A percentile compares a stretch with the other conserved stretches of the same genome.
phyloP scores from a whole-genome alignment of 1,140 invertebrate species.

The Maniola jurtina region DNA sequence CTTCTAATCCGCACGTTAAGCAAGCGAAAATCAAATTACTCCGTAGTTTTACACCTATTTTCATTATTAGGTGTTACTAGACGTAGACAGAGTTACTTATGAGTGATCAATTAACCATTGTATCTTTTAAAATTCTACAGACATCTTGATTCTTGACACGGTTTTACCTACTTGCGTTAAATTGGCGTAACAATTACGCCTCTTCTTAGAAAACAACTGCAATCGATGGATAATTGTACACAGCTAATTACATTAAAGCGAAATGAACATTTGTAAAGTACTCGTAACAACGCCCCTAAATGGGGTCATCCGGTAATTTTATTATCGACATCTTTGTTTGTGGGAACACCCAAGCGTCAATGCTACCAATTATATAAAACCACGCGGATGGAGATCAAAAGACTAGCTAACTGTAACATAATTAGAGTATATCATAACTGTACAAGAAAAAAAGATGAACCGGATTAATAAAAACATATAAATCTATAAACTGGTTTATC shows the following conservation, averaged over 20 bases:
- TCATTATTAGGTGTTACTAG: too few species aligned
- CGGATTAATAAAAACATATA: too few species aligned
- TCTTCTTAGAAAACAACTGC: neutral
- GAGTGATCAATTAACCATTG: neutral
- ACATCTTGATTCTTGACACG: neutral
- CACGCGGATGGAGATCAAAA: neutral
- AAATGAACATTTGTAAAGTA: neutral
- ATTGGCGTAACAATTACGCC: neutral
- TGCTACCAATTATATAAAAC: neutral
- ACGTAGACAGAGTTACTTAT: too few species aligned
- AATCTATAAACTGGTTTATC: too few species aligned
- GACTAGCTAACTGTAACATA: neutral
- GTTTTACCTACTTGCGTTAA: neutral
- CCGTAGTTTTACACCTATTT: too few species aligned
- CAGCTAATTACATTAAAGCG: neutral
- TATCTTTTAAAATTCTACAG: neutral
- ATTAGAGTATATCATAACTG: too few species aligned
- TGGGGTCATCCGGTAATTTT: conserved; percentile 15
- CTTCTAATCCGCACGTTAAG: too few species aligned
- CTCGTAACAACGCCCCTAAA: neutral
- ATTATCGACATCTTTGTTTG: neutral
- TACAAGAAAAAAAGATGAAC: too few species aligned
- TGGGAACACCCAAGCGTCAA: conserved; percentile 2
- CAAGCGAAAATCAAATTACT: too few species aligned
- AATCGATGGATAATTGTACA: neutral